Conservation (phyloP, 1,140 invertebrate genomes). For the Drusus annulatus region DNA sequence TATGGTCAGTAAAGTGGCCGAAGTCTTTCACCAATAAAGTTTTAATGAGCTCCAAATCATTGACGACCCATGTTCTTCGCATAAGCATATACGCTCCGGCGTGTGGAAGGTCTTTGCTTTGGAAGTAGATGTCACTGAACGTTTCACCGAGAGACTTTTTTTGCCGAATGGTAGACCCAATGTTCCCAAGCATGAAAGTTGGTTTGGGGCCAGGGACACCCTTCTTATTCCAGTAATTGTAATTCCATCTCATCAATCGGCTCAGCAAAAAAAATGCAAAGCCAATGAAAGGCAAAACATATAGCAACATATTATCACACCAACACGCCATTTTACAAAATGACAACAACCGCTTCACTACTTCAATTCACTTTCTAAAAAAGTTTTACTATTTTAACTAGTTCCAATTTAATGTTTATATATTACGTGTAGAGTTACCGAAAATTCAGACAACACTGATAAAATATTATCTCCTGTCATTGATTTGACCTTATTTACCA, state of each 20-base stretch:
- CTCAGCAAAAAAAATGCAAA: neutral
- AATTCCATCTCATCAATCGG: too few species aligned
- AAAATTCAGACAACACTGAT: too few species aligned
- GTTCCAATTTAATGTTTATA: too few species aligned
- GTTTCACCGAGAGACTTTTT: constrained; percentile 4
- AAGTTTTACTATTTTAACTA: too few species aligned
- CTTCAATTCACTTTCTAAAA: too few species aligned
- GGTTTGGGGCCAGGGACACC: constrained; percentile 38
- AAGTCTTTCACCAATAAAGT: constrained; percentile 75
- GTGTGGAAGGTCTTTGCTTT: constrained; percentile 15
- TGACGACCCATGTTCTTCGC: constrained; percentile 68
- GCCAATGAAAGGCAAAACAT: too few species aligned
- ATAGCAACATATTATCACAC: too few species aligned
- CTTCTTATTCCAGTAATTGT: constrained; percentile 48
- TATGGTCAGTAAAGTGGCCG: constrained; percentile 63
- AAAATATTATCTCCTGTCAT: too few species aligned
- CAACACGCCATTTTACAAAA: too few species aligned
- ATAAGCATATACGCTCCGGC: constrained; percentile 62
- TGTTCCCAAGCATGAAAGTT: constrained; percentile 55
- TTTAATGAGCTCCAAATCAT: constrained; percentile 63
- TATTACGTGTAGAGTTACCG: too few species aligned
- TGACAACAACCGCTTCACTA: too few species aligned
- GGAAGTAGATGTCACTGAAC: constrained; percentile 8
- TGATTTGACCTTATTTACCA: too few species aligned
- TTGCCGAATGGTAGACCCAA: neutral